Evolutionary conservation across 2,888 invertebrate genomes (phyloP).

Genomic region (Spialia ferax): DNA sequence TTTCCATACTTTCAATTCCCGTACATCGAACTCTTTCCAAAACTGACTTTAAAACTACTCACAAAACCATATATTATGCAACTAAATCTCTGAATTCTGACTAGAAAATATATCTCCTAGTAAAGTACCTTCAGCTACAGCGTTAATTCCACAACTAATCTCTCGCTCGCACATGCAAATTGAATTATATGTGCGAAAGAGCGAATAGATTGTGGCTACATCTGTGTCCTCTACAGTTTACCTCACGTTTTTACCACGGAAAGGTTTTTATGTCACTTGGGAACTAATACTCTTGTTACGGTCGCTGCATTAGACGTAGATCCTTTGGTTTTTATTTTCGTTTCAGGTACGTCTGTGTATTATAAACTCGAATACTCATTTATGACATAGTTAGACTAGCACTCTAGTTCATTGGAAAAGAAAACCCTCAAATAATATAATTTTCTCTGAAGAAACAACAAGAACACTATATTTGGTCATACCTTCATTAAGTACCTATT

Average conservation of each 20-base stretch:
- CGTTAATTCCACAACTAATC: background rate
- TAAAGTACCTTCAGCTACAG: too few species aligned
- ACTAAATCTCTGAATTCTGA: background rate
- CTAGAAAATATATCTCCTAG: background rate
- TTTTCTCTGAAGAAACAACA: too few species aligned
- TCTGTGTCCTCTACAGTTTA: background rate
- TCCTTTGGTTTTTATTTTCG: background rate
- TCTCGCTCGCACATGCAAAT: constrained; percentile 10
- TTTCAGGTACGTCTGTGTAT: too few species aligned
- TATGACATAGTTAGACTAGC: background rate
- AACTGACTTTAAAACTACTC: too few species aligned
- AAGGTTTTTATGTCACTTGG: constrained; percentile 16
- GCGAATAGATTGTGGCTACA: constrained; percentile 8
- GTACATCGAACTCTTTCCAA: too few species aligned
- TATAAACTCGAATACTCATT: too few species aligned
- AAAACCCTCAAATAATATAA: too few species aligned
- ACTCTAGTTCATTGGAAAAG: too few species aligned
- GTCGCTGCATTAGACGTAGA: background rate
- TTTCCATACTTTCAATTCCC: too few species aligned
- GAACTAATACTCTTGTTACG: background rate
- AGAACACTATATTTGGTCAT: too few species aligned
- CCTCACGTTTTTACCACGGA: constrained; percentile 8
- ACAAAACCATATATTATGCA: too few species aligned
- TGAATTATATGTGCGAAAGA: constrained; percentile 10
- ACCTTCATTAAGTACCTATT: too few species aligned